Base-by-base conservation (phyloP, 2,888 invertebrate species). In the Epinotia demarniana region DNA sequence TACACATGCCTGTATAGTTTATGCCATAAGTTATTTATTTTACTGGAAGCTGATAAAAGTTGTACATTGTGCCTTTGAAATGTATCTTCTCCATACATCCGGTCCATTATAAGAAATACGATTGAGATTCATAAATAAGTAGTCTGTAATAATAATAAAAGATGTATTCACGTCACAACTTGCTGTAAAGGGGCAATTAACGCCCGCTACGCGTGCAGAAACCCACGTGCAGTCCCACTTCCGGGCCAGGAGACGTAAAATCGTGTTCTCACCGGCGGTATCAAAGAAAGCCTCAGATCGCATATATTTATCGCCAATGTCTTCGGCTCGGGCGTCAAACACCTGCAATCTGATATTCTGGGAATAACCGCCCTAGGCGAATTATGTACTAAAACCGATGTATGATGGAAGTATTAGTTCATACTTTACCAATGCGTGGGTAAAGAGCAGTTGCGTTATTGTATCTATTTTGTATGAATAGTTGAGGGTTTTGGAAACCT, bases 61-160 rank as follows among this genome's bases (percentile, higher is more conserved):
- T 87, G 81, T 87, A 85, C 81, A 89, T 88, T 67, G 91, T 92
- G 92, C 92, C 92, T 92, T 91, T 88, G 80, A 87, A 85, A 86
- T 83, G 81, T 84, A 86, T 83, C 82, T 83, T 87, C 89, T 89
- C 89, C 89, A 89, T 90, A 89, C 86, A 88, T 83, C 85, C 84
- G 87, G 89, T 90, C 90, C 89, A 87, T 85, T 80, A 69, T 79
- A 77, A 79, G 76, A 79, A 71, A 77, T 73, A 77, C 78, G 79
- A 78, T 84, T 82, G 81, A 85, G 81, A 86, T 83, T 86, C 81
- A 81, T 85, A 83, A 78, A 80, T 62, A 75, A 74, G 75, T 78
- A 79, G 75, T 74, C 18, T 55, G 60, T 77, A 75, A 73, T 73
- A 39, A 39, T 39, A 39, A 39, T 39, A 39, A 39, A 39, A 79